Evolutionary conservation across 2,797 vertebrate species (phyloP), one percentile per base, ranked within the genome.

Genomic region (Rallus crepitans): DNA sequence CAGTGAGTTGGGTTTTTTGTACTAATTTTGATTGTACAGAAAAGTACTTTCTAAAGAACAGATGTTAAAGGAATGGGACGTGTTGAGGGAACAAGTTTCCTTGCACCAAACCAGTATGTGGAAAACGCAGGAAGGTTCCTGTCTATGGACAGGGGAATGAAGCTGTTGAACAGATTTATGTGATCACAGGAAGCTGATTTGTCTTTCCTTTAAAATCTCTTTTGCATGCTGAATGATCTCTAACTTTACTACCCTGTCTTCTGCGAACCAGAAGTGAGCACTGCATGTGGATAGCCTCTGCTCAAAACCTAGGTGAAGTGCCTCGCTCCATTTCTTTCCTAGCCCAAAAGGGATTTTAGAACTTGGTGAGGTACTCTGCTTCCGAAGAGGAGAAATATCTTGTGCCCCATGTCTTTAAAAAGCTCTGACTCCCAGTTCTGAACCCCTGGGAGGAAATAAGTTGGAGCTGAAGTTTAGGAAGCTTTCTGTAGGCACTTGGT

Each of bases 1-100:
- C 98, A 98, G 98, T 98, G 98, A 98, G 98, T 98, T 98, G 98
- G 98, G 98, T 97, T 98, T 98, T 98, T 98, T 98, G 98, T 98
- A 98, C 96, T 98, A 97, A 98, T 98, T 98, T 98, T 98, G 92
- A 97, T 96, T 98, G 91, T 96, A 97, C 97, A 97, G 96, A 97
- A 97, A 98, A 98, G 97, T 95, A 94, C 96, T 98, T 97, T 96
- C 97, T 97, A 98, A 98, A 97, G 96, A 91, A 93, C 92, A 97
- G 81, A 76, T 97, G 97, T 97, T 96, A 91, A 97, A 96, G 95
- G 97, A 98, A 80, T 96, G 95, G 96, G 96, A 97, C 90, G 93
- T 98, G 96, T 97, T 97, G 95, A 97, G 96, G 84, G 93, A 96
- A 59, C 50, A 88, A 47, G 91, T 97, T 97, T 97, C 92, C 95